Conservation (phyloP, 92 coral and sea anemone genomes). For the Micromussa lordhowensis region DNA sequence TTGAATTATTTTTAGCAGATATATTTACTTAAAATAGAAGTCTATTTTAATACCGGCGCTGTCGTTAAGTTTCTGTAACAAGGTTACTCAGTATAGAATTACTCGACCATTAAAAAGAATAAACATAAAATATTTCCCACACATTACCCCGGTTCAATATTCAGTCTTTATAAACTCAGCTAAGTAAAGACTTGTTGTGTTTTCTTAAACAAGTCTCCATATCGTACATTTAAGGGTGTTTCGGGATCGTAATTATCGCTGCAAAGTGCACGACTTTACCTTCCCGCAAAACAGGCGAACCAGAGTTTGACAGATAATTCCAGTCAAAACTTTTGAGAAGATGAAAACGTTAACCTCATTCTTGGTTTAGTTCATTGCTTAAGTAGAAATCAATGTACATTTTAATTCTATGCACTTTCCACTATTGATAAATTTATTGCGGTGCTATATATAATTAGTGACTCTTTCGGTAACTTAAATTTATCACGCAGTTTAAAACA, state of each 20-base stretch:
- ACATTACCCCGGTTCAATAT: neutral
- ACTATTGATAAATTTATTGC: neutral
- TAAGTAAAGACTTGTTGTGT: neutral
- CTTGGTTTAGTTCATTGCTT: neutral
- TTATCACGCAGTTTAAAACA: neutral
- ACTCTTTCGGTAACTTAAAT: neutral
- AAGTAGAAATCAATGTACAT: neutral
- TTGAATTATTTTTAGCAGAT: constrained; percentile 17
- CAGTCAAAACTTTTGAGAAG: neutral
- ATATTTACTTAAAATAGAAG: constrained; percentile 16
- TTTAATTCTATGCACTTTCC: neutral
- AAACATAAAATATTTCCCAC: constrained; percentile 8
- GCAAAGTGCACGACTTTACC: neutral
- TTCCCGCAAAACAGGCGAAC: too few relatives aligned
- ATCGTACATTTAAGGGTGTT: neutral
- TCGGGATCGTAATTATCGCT: neutral
- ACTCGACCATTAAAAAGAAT: neutral
- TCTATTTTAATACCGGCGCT: constrained; percentile 3
- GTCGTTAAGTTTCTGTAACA: neutral
- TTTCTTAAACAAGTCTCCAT: neutral
- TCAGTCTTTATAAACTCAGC: neutral
- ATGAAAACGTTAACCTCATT: neutral
- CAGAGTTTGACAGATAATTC: neutral
- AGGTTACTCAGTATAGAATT: neutral
- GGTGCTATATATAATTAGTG: neutral